Conservation (phyloP, 23 tunicate genomes). For the Clavelina lepadiformis region DNA sequence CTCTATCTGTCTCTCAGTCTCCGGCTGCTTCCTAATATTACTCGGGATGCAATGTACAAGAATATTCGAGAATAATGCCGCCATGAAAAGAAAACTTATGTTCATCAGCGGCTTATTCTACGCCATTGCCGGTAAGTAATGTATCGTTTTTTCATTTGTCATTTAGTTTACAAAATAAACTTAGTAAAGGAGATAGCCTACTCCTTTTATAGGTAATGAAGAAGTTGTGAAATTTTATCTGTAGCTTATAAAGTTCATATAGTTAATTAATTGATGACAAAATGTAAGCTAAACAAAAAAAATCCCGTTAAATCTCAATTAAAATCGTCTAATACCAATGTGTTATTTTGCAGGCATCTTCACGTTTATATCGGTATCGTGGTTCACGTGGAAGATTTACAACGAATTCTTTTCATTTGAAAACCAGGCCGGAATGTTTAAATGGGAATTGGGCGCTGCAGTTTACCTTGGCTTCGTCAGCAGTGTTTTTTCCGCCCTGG, state of each 20-base stretch:
- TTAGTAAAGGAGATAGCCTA: background rate
- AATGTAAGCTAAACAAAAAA: background rate
- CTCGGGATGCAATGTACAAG: conserved; percentile 59
- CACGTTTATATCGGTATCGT: conserved; percentile 25
- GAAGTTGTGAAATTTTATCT: background rate
- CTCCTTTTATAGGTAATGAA: background rate
- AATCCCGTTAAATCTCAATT: background rate
- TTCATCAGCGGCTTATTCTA: conserved; percentile 14
- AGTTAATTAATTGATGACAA: background rate
- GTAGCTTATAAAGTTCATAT: background rate
- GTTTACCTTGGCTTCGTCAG: conserved; percentile 54
- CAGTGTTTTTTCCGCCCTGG: conserved; percentile 14
- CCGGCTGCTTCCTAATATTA: conserved; percentile 37
- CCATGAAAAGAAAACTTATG: conserved; percentile 33
- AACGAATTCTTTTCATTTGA: conserved; percentile 51
- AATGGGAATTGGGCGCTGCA: conserved; percentile 51
- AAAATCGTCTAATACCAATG: background rate
- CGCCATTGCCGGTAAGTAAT: conserved; percentile 19
- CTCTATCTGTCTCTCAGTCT: conserved; percentile 24
- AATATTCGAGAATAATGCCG: conserved; percentile 30
- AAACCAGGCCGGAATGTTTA: conserved; percentile 46
- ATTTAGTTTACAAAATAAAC: background rate
- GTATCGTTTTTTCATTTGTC: background rate
- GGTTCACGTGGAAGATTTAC: conserved; percentile 50
- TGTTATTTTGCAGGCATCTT: conserved; percentile 40